Conservation (phyloP, 1,140 invertebrate species). For the Drosophila tristis region DNA sequence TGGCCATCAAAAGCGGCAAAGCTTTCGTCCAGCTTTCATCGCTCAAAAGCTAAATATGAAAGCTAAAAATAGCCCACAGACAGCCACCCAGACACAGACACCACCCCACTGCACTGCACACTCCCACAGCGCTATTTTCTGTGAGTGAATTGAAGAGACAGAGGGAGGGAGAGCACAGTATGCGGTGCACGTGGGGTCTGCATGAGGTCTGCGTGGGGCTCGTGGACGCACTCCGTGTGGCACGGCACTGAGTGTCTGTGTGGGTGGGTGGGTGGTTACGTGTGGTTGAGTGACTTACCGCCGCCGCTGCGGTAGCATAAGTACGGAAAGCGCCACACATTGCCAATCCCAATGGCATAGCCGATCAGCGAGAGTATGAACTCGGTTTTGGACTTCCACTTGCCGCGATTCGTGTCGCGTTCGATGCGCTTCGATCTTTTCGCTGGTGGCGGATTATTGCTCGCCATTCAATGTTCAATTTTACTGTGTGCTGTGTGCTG, state of each 20-base stretch:
- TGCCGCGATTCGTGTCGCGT: slow-evolving; percentile 75
- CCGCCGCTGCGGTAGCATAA: slow-evolving; percentile 87
- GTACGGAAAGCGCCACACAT: slow-evolving; percentile 93
- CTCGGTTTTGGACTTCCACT: slow-evolving; percentile 89
- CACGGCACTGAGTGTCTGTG: too few species aligned
- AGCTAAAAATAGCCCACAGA: slow-evolving; percentile 52
- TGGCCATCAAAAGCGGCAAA: slow-evolving; percentile 16
- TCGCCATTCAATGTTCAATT: slow-evolving; percentile 19
- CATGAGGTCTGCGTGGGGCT: too few species aligned
- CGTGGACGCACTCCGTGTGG: too few species aligned
- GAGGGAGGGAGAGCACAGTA: neutral
- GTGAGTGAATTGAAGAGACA: slow-evolving; percentile 1
- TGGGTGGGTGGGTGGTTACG: neutral
- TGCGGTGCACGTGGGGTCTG: too few species aligned
- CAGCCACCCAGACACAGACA: neutral
- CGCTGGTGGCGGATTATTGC: neutral
- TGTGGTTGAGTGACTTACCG: slow-evolving; percentile 64
- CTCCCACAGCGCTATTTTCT: slow-evolving; percentile 53
- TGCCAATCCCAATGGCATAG: slow-evolving; percentile 92
- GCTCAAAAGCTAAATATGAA: slow-evolving; percentile 61
- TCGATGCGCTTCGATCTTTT: slow-evolving; percentile 35
- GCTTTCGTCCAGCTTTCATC: slow-evolving; percentile 59
- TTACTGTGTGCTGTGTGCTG: neutral
- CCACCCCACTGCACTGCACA: slow-evolving; percentile 2
- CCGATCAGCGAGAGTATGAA: slow-evolving; percentile 90